phyloP scores from a whole-genome alignment of 2,797 vertebrate genomes.

The Tragopan temminckii region DNA sequence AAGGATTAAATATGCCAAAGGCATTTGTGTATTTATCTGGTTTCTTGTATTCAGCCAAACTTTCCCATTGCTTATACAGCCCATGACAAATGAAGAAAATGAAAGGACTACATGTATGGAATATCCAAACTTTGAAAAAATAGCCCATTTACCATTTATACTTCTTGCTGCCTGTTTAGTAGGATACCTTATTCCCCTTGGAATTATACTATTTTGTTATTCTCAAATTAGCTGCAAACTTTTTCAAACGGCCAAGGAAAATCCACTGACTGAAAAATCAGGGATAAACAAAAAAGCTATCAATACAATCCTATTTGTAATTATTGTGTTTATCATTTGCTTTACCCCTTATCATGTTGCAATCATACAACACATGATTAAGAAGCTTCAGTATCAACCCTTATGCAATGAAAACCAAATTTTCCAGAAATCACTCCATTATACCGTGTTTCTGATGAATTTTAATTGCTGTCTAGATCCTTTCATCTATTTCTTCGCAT shows the following conservation, averaged over 20 bases:
- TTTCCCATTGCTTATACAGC: conserved; percentile 87
- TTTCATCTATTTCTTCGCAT: conserved; percentile 98
- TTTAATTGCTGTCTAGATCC: conserved; percentile 96
- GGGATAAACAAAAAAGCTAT: conserved; percentile 94
- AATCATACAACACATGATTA: conserved; percentile 95
- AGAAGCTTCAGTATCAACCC: conserved; percentile 83
- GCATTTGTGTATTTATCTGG: conserved; percentile 91
- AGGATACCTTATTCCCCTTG: conserved; percentile 89
- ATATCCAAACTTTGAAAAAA: conserved; percentile 93
- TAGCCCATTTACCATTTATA: conserved; percentile 85
- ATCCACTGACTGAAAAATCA: conserved; percentile 91
- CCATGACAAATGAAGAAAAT: conserved; percentile 82
- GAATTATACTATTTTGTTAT: conserved; percentile 91
- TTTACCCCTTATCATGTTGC: conserved; percentile 94
- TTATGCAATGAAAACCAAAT: conserved; percentile 83
- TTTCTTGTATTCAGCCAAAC: conserved; percentile 91
- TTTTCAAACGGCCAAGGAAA: conserved; percentile 87
- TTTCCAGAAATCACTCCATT: conserved; percentile 94
- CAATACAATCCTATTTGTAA: conserved; percentile 93
- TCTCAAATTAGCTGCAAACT: conserved; percentile 92
- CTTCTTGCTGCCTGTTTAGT: conserved; percentile 91
- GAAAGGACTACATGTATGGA: conserved; percentile 93
- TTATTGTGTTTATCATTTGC: conserved; percentile 93
- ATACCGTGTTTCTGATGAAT: conserved; percentile 95
- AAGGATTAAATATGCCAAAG: conserved; percentile 87